These are phyloP conservation scores for Bemisia tabaci DNA, from an alignment of 1,140 invertebrate genomes.

Conservation along the genomic window DNA sequence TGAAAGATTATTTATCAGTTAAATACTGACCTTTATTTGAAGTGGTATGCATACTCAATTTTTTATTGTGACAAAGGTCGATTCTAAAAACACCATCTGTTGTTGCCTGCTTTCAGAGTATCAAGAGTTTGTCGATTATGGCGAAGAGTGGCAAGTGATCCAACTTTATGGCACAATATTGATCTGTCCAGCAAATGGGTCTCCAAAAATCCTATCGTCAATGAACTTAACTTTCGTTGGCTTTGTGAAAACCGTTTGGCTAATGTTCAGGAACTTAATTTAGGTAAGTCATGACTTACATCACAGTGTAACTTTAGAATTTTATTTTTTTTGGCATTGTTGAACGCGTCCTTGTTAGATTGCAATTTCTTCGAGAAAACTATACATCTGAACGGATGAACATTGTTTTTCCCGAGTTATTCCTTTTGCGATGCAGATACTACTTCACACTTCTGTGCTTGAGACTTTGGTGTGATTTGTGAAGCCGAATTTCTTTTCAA, in stretches of 20 bases:
- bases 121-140: conserved; percentile 59
- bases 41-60: too few relatives aligned
- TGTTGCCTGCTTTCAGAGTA: conserved; percentile 51
- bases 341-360: too few relatives aligned
- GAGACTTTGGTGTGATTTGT: too few relatives aligned
- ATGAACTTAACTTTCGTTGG: conserved; percentile 56
- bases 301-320: conserved; percentile 1
- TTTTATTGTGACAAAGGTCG: too few relatives aligned
- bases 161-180: conserved; percentile 57
- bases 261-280: conserved; percentile 54
- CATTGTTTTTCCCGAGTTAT: conserved; percentile 18
- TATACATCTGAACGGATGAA: too few relatives aligned
- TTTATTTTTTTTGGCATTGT: conserved; percentile 9
- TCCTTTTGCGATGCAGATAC: neutral
- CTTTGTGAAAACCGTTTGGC: conserved; percentile 56
- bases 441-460: neutral
- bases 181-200: conserved; percentile 56
- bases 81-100: too few relatives aligned
- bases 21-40: too few relatives aligned
- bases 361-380: too few relatives aligned
- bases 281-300: conserved; percentile 39
- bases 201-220: conserved; percentile 38
- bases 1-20: too few relatives aligned
- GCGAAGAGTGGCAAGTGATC: conserved; percentile 47
- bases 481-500: too few relatives aligned